Conservation (phyloP, 2,888 invertebrate genomes). For the Apamea monoglypha region DNA sequence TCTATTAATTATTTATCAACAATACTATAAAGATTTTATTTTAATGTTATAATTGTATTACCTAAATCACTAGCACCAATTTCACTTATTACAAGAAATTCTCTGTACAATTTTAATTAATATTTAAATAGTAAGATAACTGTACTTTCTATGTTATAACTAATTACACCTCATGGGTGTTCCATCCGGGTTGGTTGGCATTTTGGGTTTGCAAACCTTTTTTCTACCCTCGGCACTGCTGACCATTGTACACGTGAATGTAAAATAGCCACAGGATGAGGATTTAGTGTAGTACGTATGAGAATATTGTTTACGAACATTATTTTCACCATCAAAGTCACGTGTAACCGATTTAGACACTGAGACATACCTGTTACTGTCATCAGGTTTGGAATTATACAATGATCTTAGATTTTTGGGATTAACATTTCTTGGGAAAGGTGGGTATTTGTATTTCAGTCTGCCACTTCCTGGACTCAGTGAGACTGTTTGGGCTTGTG, state of each 20-base stretch:
- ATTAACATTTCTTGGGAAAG: conserved; percentile 77
- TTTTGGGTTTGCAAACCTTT: conserved; percentile 95
- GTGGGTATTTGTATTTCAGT: conserved; percentile 81
- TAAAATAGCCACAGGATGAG: conserved; percentile 96
- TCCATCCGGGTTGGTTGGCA: conserved; percentile 94
- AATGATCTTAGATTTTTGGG: conserved; percentile 84
- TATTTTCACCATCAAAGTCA: conserved; percentile 91
- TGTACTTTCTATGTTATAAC: conserved; percentile 27
- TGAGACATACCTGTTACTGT: conserved; percentile 93
- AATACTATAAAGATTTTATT: conserved; percentile 54
- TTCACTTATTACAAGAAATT: conserved; percentile 31
- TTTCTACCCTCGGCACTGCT: conserved; percentile 94
- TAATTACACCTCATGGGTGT: conserved; percentile 91
- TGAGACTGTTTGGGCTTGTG: conserved; percentile 92
- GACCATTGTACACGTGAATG: conserved; percentile 95
- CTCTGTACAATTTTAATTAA: conserved; percentile 52
- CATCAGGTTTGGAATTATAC: conserved; percentile 80
- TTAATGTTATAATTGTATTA: conserved; percentile 26
- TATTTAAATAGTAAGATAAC: conserved; percentile 44
- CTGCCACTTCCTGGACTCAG: conserved; percentile 88
- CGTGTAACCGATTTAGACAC: conserved; percentile 95
- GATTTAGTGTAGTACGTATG: conserved; percentile 96
- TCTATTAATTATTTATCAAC: conserved; percentile 49
- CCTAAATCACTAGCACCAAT: conserved; percentile 55
- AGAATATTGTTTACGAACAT: conserved; percentile 93